Base-by-base conservation (phyloP, 2,888 invertebrate genomes). In the Cloeon dipterum region DNA sequence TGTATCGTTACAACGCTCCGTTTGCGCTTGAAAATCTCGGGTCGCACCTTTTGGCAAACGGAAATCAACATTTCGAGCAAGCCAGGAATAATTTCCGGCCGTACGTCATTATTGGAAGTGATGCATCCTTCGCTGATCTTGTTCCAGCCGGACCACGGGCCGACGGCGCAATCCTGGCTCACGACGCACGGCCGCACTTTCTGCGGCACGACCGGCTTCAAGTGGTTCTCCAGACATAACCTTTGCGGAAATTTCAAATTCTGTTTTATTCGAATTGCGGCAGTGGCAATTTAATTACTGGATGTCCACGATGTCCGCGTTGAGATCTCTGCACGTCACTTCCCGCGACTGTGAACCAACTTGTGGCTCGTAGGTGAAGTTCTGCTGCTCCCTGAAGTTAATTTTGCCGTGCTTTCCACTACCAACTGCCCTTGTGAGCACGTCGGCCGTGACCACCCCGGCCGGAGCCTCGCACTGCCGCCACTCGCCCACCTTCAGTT, bases 121-220 rank as follows among this genome's bases (percentile, higher is more conserved):
- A 54, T 47, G 42, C 56, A 65, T 0, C 67, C 68, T 40, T 65
- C 66, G 13, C 61, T 53, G 3, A 63, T 53, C 2, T 64, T 61
- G 41, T 58, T 50, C 69, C 69, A 70, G 38, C 65, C 61, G 35
- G 66, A 54, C 69, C 68, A 69, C 37, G 67, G 65, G 2, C 61
- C 65, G 29, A 68, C 52, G 3, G 53, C 51, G 45, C 69, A 69
- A 46, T 66, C 62, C 42, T 63, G 63, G 1, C 56, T 54, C 36
- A 68, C 57, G 18, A 68, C 59, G 45, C 69, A 69, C 13, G 64
- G 61, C 13, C 46, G 44, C 4, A 45, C 42, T 13, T 42, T 37
- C 8, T 43, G 34, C 0, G 48, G 46, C 23, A 46, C 18, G 18
- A 29, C 21, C 3, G 21, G 19, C 17, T 23, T 20, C 13, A 21